A percentile compares a stretch with the other conserved stretches of the same genome.
Conservation (phyloP, 2,888 invertebrate genomes). For the Parnassius mnemosyne region DNA sequence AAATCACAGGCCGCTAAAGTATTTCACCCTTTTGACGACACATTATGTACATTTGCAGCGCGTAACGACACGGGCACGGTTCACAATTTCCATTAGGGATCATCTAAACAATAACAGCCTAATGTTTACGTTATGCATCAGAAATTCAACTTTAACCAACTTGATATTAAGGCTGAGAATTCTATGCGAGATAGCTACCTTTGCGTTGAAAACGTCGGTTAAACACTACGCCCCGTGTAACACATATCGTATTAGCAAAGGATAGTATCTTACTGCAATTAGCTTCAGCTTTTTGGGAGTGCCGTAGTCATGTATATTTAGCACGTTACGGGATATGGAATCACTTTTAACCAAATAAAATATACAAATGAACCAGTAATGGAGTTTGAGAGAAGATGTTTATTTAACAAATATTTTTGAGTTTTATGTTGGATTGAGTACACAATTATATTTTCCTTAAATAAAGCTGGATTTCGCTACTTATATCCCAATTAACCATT, state of each 20-base stretch:
- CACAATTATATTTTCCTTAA: too few relatives aligned
- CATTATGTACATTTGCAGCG: constrained; percentile 79
- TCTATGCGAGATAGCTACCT: constrained; percentile 32
- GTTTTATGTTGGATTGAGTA: too few relatives aligned
- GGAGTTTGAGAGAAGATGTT: too few relatives aligned
- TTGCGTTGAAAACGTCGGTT: constrained; percentile 46
- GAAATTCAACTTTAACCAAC: constrained; percentile 49
- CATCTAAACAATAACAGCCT: constrained; percentile 54
- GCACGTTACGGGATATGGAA: constrained; percentile 29
- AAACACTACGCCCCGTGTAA: constrained; percentile 66
- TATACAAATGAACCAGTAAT: not conserved
- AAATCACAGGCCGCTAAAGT: constrained; percentile 76
- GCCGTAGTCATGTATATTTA: constrained; percentile 34
- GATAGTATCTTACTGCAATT: constrained; percentile 78
- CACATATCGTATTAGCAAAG: constrained; percentile 79
- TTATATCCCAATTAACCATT: too few relatives aligned
- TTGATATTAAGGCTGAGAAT: constrained; percentile 36
- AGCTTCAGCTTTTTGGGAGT: constrained; percentile 73
- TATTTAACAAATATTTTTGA: too few relatives aligned
- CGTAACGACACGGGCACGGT: constrained; percentile 77
- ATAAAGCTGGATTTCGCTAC: too few relatives aligned
- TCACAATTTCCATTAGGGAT: constrained; percentile 77
- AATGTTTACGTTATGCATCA: constrained; percentile 46
- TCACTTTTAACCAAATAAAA: constrained; percentile 2
- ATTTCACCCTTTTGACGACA: constrained; percentile 80